These are phyloP conservation scores for Caenorhabditis japonica DNA, from an alignment of 2,888 invertebrate species.

Conservation along the genomic window DNA sequence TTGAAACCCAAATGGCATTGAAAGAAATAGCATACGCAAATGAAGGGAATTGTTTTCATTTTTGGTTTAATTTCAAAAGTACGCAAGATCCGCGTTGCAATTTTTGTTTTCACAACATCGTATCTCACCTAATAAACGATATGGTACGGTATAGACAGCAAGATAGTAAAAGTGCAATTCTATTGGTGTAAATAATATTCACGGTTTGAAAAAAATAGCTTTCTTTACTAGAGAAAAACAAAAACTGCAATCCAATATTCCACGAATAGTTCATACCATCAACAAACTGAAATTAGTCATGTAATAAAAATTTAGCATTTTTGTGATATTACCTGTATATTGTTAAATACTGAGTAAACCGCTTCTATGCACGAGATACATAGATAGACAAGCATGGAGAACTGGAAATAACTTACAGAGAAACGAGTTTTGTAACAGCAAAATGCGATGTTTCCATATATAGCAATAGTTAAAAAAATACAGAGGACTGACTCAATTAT, in stretches of 20 bases:
- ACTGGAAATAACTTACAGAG: slow-evolving; percentile 32
- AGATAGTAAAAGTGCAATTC: neutral
- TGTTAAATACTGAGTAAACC: neutral
- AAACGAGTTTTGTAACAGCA: slow-evolving; percentile 4
- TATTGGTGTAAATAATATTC: slow-evolving; percentile 8
- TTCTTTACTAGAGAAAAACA: neutral
- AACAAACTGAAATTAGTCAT: neutral
- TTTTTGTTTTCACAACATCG: too few species aligned
- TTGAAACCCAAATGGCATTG: too few species aligned
- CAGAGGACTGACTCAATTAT: slow-evolving; percentile 6
- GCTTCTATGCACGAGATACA: slow-evolving; percentile 7
- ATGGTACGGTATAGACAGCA: slow-evolving; percentile 6
- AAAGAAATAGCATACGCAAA: neutral
- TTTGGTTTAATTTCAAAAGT: neutral
- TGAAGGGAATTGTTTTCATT: neutral
- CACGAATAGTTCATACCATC: neutral
- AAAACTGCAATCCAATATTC: slow-evolving; percentile 1
- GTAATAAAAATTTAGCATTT: too few species aligned
- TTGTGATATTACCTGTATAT: neutral
- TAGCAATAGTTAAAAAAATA: neutral
- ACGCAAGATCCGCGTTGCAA: too few species aligned
- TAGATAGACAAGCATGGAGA: slow-evolving; percentile 21
- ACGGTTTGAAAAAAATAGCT: neutral
- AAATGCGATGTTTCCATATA: slow-evolving; percentile 7
- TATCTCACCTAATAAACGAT: slow-evolving; percentile 1